Evolutionary conservation across 2,113 vertebrate species (phyloP).

Genomic region (Protobothrops mucrosquamatus): DNA sequence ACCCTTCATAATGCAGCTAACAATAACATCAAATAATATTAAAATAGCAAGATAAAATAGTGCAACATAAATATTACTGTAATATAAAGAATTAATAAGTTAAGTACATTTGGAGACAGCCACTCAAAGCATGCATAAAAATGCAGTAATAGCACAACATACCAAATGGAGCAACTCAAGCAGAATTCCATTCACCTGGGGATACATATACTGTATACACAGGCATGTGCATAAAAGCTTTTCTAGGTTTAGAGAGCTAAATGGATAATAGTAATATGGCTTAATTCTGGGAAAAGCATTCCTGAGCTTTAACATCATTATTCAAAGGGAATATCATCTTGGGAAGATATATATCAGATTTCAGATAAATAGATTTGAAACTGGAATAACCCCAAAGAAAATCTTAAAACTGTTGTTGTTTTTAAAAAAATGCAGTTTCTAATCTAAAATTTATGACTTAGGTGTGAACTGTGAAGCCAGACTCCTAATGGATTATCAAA

Average conservation of each 20-base stretch:
- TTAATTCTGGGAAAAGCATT: neutral
- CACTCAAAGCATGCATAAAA: neutral
- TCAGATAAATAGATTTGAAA: neutral
- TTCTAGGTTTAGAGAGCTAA: neutral
- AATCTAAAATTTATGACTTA: neutral
- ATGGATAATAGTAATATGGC: neutral
- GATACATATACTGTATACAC: neutral
- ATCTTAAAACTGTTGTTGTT: neutral
- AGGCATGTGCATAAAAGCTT: neutral
- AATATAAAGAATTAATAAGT: neutral
- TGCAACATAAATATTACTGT: neutral
- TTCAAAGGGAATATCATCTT: neutral
- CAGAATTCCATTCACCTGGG: neutral
- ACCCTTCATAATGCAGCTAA: neutral
- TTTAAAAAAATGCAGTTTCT: neutral
- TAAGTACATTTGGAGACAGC: neutral
- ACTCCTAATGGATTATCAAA: neutral
- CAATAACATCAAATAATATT: neutral
- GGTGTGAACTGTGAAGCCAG: neutral
- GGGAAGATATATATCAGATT: neutral
- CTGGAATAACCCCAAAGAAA: neutral
- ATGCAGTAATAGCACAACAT: neutral
- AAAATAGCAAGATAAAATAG: neutral
- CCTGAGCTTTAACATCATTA: neutral
- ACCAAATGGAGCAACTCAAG: neutral